Evolutionary conservation across 2,113 vertebrate genomes (phyloP), one percentile per base, ranked within the genome.

Genomic region (Prinia subflava): DNA sequence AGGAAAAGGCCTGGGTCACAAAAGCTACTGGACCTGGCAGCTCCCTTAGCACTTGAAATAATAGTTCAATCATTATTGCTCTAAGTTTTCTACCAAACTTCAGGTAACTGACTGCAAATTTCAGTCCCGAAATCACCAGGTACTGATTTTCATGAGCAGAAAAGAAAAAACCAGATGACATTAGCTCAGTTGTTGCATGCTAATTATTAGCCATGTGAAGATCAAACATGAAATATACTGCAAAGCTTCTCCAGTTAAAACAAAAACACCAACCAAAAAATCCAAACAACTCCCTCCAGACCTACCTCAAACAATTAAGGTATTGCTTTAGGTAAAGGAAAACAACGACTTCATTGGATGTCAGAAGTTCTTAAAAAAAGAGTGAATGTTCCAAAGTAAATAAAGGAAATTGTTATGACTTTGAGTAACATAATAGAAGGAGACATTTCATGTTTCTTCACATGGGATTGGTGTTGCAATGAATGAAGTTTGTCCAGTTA

Each of bases 81-180:
- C 31, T 44, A 35, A 56, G 17, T 57, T 59, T 57, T 60, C 35
- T 46, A 46, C 11, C 1, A 44, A 30, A 47, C 57, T 2, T 20
- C 7, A 41, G 33, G 19, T 56, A 33, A 10, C 41, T n/a, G 5
- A 20, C 5, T 10, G 17, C 2, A 55, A 42, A 50, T 50, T 25
- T 67, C 11, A 44, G 35, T 21, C 6, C 3, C 10, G 6, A 64
- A 18, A 49, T 84, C 18, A 35, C 7, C 8, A 47, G 11, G 22
- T 15, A 20, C 7, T 90, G 10, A 19, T 65, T 70, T 78, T 69
- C 28, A 22, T 21, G 9, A 15, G 5, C 10, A 4, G 3, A 7
- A 18, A 42, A 15, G 16, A 57, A 24, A 39, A 35, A 5, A 3
- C 0, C 0, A 13, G 10, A 57, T 10, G 9, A 16, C 0, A 3